Base-by-base conservation (phyloP, 2,888 invertebrate genomes). In the Thecophora atra region DNA sequence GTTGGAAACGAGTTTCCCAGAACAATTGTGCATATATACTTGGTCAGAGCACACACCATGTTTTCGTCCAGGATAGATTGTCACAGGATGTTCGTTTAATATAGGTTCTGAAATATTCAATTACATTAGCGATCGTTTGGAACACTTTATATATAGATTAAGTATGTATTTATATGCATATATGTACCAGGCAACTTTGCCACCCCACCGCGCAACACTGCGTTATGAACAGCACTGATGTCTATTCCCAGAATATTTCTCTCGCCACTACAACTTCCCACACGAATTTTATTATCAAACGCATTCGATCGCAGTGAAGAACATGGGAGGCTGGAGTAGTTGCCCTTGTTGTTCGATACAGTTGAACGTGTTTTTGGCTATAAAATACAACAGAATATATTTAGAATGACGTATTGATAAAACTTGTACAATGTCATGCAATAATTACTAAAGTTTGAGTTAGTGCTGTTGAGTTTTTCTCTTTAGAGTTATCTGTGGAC, bases 21-120 rank as follows among this genome's bases (percentile, higher is more conserved):
- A 30, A 28, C 54, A 58, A 28, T 62, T 72, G 71, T 89, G 67
- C 17, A 26, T 26, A 24, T 21, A 21, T 2, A 24, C 26, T 58
- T 58, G 58, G 28, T 58, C 58, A 2, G 28, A 58, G 26, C 15
- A 17, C 6, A 28, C 58, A 21, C 2, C 28, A 58, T 24, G 58
- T 24, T 58, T 21, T 28, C 28, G 79, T 1, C 91, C 91, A 13
- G 91, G 91, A 81, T 91, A 91, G 78, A 91, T 91, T n/a, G 91
- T 91, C 70, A 91, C 90, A 72, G 91, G 91, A 81, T 91, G 91
- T 83, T 91, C 91, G 82, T 91, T 91, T 77, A 84, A 77, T 76
- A 87, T 85, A 21, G 87, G 85, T 76, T 87, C 87, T 82, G 26
- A 72, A 71, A 47, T 64, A 64, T 52, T 17, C 8, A 28, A 37